Conservation (phyloP, 2,888 invertebrate species). For the Anorthoa munda region DNA sequence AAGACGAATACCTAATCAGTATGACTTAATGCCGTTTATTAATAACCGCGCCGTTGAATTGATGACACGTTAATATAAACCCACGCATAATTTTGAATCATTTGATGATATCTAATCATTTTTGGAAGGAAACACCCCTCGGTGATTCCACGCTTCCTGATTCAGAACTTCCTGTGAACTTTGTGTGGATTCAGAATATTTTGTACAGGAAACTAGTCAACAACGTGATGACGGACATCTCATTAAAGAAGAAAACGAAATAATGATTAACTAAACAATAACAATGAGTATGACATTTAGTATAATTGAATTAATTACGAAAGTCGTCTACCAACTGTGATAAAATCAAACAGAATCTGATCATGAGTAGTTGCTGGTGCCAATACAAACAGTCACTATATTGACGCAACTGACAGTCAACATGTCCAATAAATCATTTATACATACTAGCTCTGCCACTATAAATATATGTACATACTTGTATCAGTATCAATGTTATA, state of each 20-base stretch:
- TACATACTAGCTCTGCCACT: slow-evolving; percentile 38
- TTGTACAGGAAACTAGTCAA: slow-evolving; percentile 28
- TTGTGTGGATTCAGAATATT: background rate
- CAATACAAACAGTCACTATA: slow-evolving; percentile 70
- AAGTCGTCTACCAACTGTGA: slow-evolving; percentile 41
- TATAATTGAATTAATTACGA: slow-evolving; percentile 43
- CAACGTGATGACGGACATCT: background rate
- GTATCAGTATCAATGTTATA: slow-evolving; percentile 42
- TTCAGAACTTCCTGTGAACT: slow-evolving; percentile 16
- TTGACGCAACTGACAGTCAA: slow-evolving; percentile 72
- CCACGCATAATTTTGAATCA: slow-evolving; percentile 27
- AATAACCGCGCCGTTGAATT: background rate
- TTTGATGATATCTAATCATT: slow-evolving; percentile 25
- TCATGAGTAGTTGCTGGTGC: slow-evolving; percentile 60
- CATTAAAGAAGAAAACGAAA: background rate
- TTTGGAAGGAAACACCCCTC: slow-evolving; percentile 7
- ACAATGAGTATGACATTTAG: slow-evolving; percentile 19
- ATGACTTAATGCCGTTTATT: background rate
- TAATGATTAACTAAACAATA: slow-evolving; percentile 37
- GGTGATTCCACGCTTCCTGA: slow-evolving; percentile 15
- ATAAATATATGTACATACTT: slow-evolving; percentile 49
- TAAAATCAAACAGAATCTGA: slow-evolving; percentile 65
- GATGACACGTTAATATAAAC: background rate
- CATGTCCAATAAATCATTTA: slow-evolving; percentile 73
- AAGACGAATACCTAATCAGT: slow-evolving; percentile 2